phyloP scores from a whole-genome alignment of 64 coral and sea anemone genomes.

The Montipora capricornis region DNA sequence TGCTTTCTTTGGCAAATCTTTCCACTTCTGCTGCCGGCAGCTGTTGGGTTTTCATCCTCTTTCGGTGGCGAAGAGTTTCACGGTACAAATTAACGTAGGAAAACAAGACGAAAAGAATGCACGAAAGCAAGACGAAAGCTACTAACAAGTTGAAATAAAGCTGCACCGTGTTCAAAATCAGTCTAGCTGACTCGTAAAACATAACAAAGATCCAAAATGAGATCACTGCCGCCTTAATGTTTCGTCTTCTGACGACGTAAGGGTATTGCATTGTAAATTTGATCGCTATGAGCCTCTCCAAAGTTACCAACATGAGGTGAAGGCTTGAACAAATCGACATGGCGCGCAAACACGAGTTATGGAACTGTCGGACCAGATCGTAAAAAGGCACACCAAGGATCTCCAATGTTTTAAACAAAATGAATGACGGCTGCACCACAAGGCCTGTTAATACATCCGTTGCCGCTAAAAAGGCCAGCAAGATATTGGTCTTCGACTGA shows the following conservation, averaged over 20 bases:
- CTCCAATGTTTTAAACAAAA: neutral
- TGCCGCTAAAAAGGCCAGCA: neutral
- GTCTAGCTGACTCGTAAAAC: neutral
- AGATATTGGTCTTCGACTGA: neutral
- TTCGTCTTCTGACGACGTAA: neutral
- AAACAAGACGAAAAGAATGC: neutral
- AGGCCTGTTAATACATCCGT: neutral
- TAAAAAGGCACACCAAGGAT: neutral
- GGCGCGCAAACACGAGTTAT: neutral
- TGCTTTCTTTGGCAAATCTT: neutral
- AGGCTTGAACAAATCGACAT: neutral
- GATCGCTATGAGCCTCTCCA: neutral
- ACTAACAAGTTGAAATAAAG: neutral
- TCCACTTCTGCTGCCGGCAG: neutral
- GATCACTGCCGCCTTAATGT: neutral
- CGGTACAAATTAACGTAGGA: neutral
- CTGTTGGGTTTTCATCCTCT: slow-evolving; percentile 2
- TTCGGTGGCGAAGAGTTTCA: neutral
- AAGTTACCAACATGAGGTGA: neutral
- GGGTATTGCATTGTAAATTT: neutral
- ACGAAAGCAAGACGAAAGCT: neutral
- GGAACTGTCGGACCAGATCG: neutral
- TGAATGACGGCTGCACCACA: neutral
- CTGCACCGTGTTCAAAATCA: too few relatives aligned
- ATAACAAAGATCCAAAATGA: neutral